phyloP scores from a whole-genome alignment of 2,113 vertebrate genomes.

The Elachura formosa region DNA sequence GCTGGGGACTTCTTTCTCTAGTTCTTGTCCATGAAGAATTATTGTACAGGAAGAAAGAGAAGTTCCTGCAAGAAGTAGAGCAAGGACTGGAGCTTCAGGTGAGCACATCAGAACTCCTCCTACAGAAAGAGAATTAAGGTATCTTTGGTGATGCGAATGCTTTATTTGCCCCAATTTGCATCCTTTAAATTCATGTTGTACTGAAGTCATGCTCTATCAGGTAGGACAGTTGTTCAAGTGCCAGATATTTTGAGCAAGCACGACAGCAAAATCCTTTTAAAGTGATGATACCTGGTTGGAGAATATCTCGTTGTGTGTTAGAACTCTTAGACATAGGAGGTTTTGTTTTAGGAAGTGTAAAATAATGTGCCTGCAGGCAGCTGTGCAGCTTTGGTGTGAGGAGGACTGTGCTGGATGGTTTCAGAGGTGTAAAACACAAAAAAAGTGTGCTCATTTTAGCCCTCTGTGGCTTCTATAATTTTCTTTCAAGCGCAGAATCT shows the following conservation, averaged over 20 bases:
- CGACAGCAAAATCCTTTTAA: neutral
- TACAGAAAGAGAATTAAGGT: neutral
- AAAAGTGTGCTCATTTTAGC: neutral
- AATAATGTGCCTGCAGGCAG: neutral
- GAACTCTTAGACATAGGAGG: neutral
- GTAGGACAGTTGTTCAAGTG: neutral
- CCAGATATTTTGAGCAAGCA: rapidly evolving
- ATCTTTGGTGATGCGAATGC: neutral
- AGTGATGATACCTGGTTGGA: neutral
- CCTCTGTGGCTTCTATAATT: neutral
- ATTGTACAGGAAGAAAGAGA: neutral
- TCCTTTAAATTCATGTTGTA: neutral
- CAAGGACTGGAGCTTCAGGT: neutral
- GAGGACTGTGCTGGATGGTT: neutral
- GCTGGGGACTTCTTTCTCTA: neutral
- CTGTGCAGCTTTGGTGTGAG: neutral
- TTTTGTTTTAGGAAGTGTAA: neutral
- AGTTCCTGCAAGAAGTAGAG: neutral
- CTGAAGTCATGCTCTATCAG: neutral
- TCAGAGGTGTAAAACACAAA: neutral
- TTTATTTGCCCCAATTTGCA: neutral
- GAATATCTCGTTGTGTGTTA: neutral
- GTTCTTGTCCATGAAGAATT: neutral
- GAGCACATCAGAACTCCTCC: neutral
- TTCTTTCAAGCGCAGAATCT: neutral